A percentile compares a stretch with the other conserved stretches of the same genome.
These are phyloP conservation scores for Cyprinodon brontotheroides DNA, from an alignment of 2,113 vertebrate genomes.

Conservation along the genomic window DNA sequence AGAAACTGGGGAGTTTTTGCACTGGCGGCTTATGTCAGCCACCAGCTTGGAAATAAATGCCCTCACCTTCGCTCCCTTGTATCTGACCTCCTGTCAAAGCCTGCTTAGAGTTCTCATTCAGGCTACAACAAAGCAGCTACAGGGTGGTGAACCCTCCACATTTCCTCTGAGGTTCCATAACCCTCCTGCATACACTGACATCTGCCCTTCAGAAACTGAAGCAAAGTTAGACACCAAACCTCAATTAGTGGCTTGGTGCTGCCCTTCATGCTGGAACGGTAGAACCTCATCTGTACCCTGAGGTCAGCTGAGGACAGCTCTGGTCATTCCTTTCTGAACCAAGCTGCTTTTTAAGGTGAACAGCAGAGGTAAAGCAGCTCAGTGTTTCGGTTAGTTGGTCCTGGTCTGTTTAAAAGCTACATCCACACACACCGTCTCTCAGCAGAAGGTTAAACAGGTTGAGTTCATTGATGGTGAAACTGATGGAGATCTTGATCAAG, in stretches of 20 bases:
- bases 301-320: not conserved
- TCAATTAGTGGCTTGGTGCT: conserved; percentile 9
- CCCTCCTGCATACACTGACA: not conserved
- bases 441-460: too few species aligned
- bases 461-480: too few species aligned
- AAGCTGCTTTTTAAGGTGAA: not conserved
- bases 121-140: conserved; percentile 22
- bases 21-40: not conserved
- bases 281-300: not conserved
- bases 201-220: conserved; percentile 2
- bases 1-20: not conserved
- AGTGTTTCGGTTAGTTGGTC: too few species aligned
- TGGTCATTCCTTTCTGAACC: not conserved
- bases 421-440: too few species aligned
- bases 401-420: too few species aligned
- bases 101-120: conserved; percentile 32
- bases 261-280: conserved; percentile 16
- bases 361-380: not conserved
- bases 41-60: conserved; percentile 17
- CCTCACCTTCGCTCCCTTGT: conserved; percentile 14
- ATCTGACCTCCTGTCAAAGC: conserved; percentile 36
- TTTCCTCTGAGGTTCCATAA: not conserved
- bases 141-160: conserved; percentile 10
- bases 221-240: conserved; percentile 18
- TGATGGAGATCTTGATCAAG: too few species aligned